Evolutionary conservation across 1,140 invertebrate genomes (phyloP), one percentile per base, ranked within the genome.

Genomic region (Caenorhabditis elegans): DNA sequence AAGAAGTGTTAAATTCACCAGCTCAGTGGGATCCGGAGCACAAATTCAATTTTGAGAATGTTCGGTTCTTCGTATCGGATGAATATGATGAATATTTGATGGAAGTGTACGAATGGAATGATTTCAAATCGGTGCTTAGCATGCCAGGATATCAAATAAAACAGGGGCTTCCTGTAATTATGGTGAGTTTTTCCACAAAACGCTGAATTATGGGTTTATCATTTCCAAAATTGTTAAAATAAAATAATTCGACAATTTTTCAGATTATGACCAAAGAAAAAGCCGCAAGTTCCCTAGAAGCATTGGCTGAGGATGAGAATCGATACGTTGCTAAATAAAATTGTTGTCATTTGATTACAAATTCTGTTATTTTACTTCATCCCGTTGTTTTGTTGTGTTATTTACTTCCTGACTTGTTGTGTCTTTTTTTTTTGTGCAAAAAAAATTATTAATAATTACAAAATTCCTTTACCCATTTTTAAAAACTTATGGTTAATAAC

Each of bases 1-100:
- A 47, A 11, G 78, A 85, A 24, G 87, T 88, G 8, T 82, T 88
- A 1, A 55, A 36, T 11, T 31, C 81, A 31, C 88, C 86, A 48
- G 86, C 87, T 1, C 34, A 39, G 24, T 88, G 87, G 87, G 87
- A 88, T 79, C n/a, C 28, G 13, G 49, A 51, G 15, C 83, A 88
- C 24, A 26, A 85, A 24, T 86, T 85, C 47, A 51, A 81, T 81
- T 86, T 46, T 4, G 65, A 86, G 1, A 88, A 83, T 60, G 83
- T 87, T 22, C 78, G 82, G 0, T 70, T 88, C 51, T 87, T 88
- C 39, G 28, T 87, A 4, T 47, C 65, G 8, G 55, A 60, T 49
- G 24, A 81, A 36, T 81, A 51, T 28, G 80, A 76, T 60, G 80
- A 81, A 28, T 81, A 70, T 17, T 39, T 88, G 5, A 82, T 87